Base-by-base conservation (phyloP, 2,888 invertebrate genomes). In the Calephelis perditalis region DNA sequence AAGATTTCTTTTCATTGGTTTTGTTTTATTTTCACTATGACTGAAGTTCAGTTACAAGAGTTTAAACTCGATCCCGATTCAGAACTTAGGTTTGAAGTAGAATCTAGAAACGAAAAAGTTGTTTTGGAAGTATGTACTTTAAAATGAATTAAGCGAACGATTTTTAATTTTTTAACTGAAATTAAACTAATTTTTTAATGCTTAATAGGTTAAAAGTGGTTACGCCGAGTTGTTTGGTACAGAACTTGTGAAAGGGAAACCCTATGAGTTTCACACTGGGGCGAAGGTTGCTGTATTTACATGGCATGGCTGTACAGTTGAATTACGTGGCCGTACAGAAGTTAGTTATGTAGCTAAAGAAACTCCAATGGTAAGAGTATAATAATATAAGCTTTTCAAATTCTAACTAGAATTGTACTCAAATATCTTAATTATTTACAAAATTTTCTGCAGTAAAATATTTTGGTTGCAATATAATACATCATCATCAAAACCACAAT, bases 211-310 rank as follows among this genome's bases (percentile, higher is more conserved):
- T 65, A 94, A 96, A 77, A 94, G 93, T 72, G 99, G 99, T 0
- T 93, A 95, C 72, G 99, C 98, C 0, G 99, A 99, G 89, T 93
- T 99, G 54, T 99, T 99, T 87, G 99, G 99, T 1, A 97, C 98
- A 0, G 99, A 99, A 83, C 79, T 99, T 62, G 97, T 98, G 0
- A 96, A 96, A 84, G 97, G 96, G 59, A 98, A 97, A 82, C 94
- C 95, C 1, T 98, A 99, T 81, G 95, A 95, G 71, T 99, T 99
- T 80, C 92, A 93, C 8, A 92, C 96, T 4, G 98, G 98, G 0
- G 96, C 98, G 2, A 99, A 99, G 88, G 95, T 98, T 8, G 99
- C 99, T 0, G 95, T 99, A 15, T 99, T 96, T 77, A 98, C 99
- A 2, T 99, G 97, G 95, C 97, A 98, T 76, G 98, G 98, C 1